Evolutionary conservation across 2,113 vertebrate genomes (phyloP).

Genomic region (Oxyruncus cristatus): DNA sequence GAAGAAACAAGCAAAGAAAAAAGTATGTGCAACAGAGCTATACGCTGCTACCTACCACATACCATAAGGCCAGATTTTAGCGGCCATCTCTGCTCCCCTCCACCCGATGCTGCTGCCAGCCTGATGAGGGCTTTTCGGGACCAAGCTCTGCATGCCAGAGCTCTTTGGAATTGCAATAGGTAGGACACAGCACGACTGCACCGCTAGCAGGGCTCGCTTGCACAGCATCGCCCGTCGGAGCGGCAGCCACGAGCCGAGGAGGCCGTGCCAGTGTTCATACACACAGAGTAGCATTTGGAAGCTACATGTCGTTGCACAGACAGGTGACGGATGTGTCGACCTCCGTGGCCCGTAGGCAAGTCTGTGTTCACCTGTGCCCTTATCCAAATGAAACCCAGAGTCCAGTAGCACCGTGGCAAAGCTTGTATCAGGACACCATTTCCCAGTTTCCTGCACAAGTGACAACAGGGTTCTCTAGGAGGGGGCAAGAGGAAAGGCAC

Average conservation of each 20-base stretch:
- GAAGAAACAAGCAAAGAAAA: neutral
- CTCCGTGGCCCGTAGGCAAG: no score
- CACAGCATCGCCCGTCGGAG: rapidly evolving
- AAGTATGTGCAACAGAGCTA: neutral
- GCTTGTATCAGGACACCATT: rapidly evolving
- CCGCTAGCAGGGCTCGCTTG: rapidly evolving
- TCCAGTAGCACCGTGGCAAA: rapidly evolving
- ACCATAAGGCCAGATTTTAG: neutral
- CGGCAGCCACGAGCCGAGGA: rapidly evolving
- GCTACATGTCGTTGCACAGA: rapidly evolving
- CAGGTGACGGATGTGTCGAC: neutral
- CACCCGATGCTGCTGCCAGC: neutral
- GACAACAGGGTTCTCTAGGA: rapidly evolving
- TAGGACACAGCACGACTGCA: neutral
- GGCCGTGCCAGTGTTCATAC: rapidly evolving
- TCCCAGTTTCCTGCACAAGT: no score
- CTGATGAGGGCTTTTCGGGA: neutral
- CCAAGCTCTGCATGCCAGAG: neutral
- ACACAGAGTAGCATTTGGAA: rapidly evolving
- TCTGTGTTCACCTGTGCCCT: neutral
- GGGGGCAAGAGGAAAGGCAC: neutral
- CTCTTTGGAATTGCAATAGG: neutral
- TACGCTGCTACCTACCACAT: neutral
- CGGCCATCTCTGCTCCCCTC: neutral
- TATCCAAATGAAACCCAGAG: neutral